Percentiles rank a stretch among this genome's conserved stretches.
These are phyloP conservation scores for Bicyclus anynana DNA, from an alignment of 1,140 invertebrate species.

Conservation along the genomic window DNA sequence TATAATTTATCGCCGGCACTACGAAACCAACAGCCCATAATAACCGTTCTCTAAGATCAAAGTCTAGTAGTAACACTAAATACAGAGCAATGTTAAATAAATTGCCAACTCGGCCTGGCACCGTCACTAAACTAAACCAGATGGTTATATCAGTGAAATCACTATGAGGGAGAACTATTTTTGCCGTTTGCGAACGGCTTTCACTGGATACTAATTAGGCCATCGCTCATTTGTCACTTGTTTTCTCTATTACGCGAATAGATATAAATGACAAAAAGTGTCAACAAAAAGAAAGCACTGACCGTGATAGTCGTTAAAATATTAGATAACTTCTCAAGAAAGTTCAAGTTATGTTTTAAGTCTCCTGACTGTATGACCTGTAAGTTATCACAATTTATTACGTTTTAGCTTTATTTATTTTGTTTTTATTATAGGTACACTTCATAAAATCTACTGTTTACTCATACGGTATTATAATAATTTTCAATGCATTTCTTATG, in stretches of 20 bases:
- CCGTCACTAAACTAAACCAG: constrained; percentile 52
- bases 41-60: constrained; percentile 36
- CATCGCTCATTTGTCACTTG: not conserved
- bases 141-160: constrained; percentile 56
- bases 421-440: not conserved
- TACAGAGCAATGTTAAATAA: constrained; percentile 32
- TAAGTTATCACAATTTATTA: not conserved
- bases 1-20: constrained; percentile 1
- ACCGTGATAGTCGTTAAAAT: too few relatives aligned
- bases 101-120: constrained; percentile 37
- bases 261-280: too few relatives aligned
- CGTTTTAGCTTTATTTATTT: too few relatives aligned
- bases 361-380: too few relatives aligned
- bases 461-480: not conserved
- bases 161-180: constrained; percentile 41
- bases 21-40: constrained; percentile 21
- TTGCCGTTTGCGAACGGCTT: constrained; percentile 45
- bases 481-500: constrained; percentile 5
- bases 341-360: too few relatives aligned
- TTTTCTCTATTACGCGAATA: not conserved
- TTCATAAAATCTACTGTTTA: too few relatives aligned
- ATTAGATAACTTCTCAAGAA: too few relatives aligned
- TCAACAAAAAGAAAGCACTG: too few relatives aligned
- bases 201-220: constrained; percentile 36
- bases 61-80: constrained; percentile 32